These are phyloP conservation scores for Emmelina monodactyla DNA, from an alignment of 2,888 invertebrate genomes.

Conservation along the genomic window DNA sequence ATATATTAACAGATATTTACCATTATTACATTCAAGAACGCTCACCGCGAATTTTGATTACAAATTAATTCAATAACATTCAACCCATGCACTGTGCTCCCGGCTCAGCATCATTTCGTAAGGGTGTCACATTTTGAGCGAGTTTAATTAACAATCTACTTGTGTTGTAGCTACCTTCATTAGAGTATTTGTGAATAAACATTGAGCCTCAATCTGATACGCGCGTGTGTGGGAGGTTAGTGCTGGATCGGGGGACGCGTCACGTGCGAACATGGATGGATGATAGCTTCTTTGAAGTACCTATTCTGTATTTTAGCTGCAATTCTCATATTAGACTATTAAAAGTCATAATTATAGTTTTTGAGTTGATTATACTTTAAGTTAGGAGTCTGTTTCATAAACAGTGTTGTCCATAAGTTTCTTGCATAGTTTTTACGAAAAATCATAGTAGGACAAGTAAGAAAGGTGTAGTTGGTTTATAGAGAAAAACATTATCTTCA, in stretches of 20 bases:
- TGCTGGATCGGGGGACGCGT: constrained; percentile 16
- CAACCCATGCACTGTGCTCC: constrained; percentile 58
- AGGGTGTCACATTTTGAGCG: constrained; percentile 65
- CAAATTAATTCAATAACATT: constrained; percentile 64
- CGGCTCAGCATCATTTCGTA: constrained; percentile 55
- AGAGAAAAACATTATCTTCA: no score
- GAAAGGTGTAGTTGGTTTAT: no score
- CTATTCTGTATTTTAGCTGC: no score
- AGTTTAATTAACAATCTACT: constrained; percentile 67
- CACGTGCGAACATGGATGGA: constrained; percentile 29
- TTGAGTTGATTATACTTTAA: no score
- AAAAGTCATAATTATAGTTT: no score
- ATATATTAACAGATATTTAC: constrained; percentile 31
- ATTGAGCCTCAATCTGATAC: constrained; percentile 37
- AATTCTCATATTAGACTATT: no score
- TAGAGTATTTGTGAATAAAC: constrained; percentile 66
- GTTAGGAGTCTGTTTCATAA: no score
- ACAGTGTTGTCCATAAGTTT: no score
- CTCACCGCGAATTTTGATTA: constrained; percentile 60
- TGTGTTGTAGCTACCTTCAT: constrained; percentile 65
- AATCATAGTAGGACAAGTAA: no score
- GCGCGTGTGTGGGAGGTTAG: constrained; percentile 27
- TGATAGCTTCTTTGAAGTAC: no score
- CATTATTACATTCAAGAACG: constrained; percentile 51
- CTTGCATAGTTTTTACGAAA: no score